These are phyloP conservation scores for Drepana arcuata DNA, from an alignment of 1,140 invertebrate genomes.

Conservation along the genomic window DNA sequence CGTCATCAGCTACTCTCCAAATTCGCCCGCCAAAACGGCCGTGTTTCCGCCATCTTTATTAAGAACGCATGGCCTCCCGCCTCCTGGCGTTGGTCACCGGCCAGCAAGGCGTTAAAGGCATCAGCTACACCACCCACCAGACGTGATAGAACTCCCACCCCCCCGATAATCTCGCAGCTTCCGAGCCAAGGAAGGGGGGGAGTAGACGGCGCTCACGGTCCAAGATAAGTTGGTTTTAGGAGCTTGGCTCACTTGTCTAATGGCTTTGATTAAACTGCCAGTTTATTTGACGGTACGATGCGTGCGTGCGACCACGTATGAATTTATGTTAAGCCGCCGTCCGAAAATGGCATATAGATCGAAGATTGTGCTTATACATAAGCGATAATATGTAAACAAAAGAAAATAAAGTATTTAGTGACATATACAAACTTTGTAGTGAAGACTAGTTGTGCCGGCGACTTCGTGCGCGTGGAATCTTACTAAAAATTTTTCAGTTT, in stretches of 20 bases:
- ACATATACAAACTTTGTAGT: no score
- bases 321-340: slow-evolving; percentile 64
- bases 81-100: slow-evolving; percentile 65
- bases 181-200: slow-evolving; percentile 15
- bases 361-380: no score
- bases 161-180: slow-evolving; percentile 2
- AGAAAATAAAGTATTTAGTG: no score
- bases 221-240: slow-evolving; percentile 35
- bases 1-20: no score
- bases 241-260: slow-evolving; percentile 70
- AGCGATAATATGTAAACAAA: no score
- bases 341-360: slow-evolving; percentile 52
- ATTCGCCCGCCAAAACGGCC: slow-evolving; percentile 53
- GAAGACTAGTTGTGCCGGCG: no score
- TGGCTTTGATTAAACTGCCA: slow-evolving; percentile 71
- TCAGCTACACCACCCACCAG: slow-evolving; percentile 58
- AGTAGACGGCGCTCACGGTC: slow-evolving; percentile 31
- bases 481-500: no score
- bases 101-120: slow-evolving; percentile 70
- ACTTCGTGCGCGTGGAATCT: no score
- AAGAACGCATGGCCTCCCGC: slow-evolving; percentile 66
- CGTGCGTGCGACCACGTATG: slow-evolving; percentile 62
- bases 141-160: slow-evolving; percentile 31
- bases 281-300: slow-evolving; percentile 70
- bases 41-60: slow-evolving; percentile 65